Evolutionary conservation across 2,888 invertebrate species (phyloP).

Genomic region (Xylota sylvarum): DNA sequence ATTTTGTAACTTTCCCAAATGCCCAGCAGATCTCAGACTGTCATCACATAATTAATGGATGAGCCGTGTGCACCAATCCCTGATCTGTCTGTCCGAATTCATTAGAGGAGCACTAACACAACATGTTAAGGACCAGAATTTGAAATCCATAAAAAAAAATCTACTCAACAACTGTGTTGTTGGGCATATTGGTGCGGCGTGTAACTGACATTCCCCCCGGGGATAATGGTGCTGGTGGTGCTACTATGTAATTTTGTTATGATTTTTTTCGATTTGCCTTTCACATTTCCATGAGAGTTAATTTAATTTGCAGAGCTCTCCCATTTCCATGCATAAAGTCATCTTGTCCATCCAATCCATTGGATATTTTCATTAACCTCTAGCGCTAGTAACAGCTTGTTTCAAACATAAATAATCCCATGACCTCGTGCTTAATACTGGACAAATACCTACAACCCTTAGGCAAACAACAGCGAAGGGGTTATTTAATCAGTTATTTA

Average conservation of each 20-base stretch:
- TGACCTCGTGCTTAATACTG: slow-evolving; percentile 3
- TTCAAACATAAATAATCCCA: slow-evolving; percentile 32
- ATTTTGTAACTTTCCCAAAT: slow-evolving; percentile 71
- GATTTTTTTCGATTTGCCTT: slow-evolving; percentile 12
- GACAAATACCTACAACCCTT: neutral
- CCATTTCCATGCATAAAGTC: neutral
- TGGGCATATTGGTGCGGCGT: slow-evolving; percentile 1
- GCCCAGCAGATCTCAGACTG: slow-evolving; percentile 76
- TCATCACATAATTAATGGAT: slow-evolving; percentile 79
- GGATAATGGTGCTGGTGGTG: slow-evolving; percentile 1
- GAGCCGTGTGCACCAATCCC: slow-evolving; percentile 76
- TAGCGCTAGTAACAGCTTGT: slow-evolving; percentile 38
- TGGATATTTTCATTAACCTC: no score
- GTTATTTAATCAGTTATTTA: slow-evolving; percentile 78
- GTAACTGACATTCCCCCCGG: slow-evolving; percentile 17
- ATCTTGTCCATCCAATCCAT: neutral
- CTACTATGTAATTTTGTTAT: neutral
- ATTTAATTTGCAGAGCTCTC: slow-evolving; percentile 30
- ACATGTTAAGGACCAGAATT: slow-evolving; percentile 69
- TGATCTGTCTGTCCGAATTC: slow-evolving; percentile 76
- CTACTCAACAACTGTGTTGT: slow-evolving; percentile 10
- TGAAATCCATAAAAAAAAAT: slow-evolving; percentile 34
- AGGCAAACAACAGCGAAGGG: slow-evolving; percentile 58
- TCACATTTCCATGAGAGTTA: slow-evolving; percentile 35
- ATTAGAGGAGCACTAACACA: slow-evolving; percentile 74